These are phyloP conservation scores for Macropus fuliginosus DNA, from an alignment of 2,797 vertebrate genomes.

Conservation along the genomic window DNA sequence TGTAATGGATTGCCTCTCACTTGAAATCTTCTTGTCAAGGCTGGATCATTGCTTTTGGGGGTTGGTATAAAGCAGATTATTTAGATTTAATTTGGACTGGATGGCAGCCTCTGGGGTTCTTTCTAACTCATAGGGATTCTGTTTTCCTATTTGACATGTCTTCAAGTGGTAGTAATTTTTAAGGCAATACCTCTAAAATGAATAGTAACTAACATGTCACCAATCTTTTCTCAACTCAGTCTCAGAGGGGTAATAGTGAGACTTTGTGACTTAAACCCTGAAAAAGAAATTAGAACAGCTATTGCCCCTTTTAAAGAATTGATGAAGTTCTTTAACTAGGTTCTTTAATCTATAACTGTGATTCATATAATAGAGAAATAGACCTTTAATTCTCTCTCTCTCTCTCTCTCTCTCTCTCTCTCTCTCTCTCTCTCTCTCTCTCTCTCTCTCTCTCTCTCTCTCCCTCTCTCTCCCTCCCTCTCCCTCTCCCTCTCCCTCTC, in stretches of 20 bases:
- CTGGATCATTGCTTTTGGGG: not conserved
- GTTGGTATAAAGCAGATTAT: not conserved
- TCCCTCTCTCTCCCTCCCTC: no score
- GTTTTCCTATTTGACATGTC: not conserved
- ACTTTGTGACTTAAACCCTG: constrained; percentile 6
- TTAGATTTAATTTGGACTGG: not conserved
- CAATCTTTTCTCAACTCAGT: not conserved
- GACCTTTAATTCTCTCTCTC: not conserved
- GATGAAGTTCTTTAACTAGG: not conserved
- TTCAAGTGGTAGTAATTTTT: not conserved
- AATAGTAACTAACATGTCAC: not conserved
- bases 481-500: not conserved
- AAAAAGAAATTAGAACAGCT: constrained; percentile 23
- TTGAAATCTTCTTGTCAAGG: not conserved
- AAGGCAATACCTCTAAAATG: not conserved
- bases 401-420: no score
- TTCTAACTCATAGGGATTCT: not conserved
- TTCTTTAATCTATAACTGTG: constrained; percentile 9
- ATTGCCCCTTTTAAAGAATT: constrained; percentile 27
- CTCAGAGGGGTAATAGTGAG: not conserved
- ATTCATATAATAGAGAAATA: not conserved
- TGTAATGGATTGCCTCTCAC: not conserved
- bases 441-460: not conserved
- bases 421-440: no score
- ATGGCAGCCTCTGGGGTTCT: not conserved